These are phyloP conservation scores for Ranitomeya imitator DNA, from an alignment of 2,113 vertebrate genomes.

Conservation along the genomic window DNA sequence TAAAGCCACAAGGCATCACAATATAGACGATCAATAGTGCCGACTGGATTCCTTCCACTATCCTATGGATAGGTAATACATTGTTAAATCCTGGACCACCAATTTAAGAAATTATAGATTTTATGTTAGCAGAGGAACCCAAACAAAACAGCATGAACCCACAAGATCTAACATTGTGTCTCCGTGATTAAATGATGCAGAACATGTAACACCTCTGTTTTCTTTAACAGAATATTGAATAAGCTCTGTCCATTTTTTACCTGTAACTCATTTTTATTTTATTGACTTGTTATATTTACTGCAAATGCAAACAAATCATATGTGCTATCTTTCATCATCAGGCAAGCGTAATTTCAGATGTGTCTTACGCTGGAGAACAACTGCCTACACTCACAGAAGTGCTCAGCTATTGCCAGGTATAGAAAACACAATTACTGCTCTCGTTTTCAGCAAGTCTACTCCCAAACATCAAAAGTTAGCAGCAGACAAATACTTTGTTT, in stretches of 20 bases:
- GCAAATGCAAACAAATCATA: background rate
- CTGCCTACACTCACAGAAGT: constrained; percentile 68
- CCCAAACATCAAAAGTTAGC: background rate
- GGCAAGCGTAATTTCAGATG: constrained; percentile 59
- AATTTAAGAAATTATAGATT: too few species aligned
- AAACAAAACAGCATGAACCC: background rate
- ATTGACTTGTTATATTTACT: background rate
- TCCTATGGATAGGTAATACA: too few species aligned
- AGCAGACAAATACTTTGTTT: too few species aligned
- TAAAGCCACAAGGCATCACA: too few species aligned
- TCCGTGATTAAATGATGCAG: background rate
- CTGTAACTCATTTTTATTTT: background rate
- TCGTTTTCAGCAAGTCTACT: background rate
- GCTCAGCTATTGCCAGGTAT: constrained; percentile 77
- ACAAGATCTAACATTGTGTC: background rate
- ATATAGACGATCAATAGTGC: too few species aligned
- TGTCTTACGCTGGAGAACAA: constrained; percentile 64
- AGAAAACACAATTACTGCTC: background rate
- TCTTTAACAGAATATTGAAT: too few species aligned
- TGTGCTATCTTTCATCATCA: constrained; percentile 41
- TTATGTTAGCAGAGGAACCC: too few species aligned
- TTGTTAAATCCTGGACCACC: too few species aligned
- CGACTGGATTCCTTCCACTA: too few species aligned
- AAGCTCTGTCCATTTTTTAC: background rate
- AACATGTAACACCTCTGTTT: background rate